Evolutionary conservation across 2,888 invertebrate species (phyloP).

Genomic region (Parthenolecanium corni): DNA sequence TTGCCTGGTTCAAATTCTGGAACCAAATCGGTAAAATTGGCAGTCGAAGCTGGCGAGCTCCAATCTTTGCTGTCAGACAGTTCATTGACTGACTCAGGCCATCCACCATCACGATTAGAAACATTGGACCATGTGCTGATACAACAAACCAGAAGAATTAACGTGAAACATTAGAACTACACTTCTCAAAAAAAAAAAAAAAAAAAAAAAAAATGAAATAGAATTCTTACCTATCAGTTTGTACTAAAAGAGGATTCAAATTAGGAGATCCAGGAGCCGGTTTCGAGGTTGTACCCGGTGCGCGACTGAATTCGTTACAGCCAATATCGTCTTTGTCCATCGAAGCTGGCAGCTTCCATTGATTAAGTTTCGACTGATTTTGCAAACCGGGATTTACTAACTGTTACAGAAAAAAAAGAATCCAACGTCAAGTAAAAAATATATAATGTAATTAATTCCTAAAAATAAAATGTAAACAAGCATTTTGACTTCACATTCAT

Average conservation of each 20-base stretch:
- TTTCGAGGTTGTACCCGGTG: constrained; percentile 72
- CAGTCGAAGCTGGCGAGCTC: constrained; percentile 52
- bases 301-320: constrained; percentile 74
- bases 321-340: constrained; percentile 64
- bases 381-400: constrained; percentile 17
- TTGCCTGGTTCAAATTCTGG: constrained; percentile 92
- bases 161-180: too few relatives aligned
- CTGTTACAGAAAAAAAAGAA: constrained; percentile 3
- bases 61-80: constrained; percentile 57
- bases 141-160: constrained; percentile 1
- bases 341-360: constrained; percentile 76
- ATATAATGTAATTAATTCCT: neutral
- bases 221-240: constrained; percentile 58
- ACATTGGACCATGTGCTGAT: constrained; percentile 64
- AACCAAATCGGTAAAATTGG: constrained; percentile 72
- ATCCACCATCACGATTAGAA: constrained; percentile 55
- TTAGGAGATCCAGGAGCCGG: constrained; percentile 50
- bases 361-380: constrained; percentile 67
- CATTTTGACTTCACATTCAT: too few relatives aligned
- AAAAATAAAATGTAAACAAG: neutral
- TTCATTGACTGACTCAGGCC: constrained; percentile 60
- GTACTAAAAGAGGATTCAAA: constrained; percentile 56
- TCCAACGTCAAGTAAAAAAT: too few relatives aligned
- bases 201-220: too few relatives aligned
- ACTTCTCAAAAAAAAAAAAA: too few relatives aligned